Evolutionary conservation across 2,113 vertebrate genomes (phyloP).

Genomic region (Scolopax mira): DNA sequence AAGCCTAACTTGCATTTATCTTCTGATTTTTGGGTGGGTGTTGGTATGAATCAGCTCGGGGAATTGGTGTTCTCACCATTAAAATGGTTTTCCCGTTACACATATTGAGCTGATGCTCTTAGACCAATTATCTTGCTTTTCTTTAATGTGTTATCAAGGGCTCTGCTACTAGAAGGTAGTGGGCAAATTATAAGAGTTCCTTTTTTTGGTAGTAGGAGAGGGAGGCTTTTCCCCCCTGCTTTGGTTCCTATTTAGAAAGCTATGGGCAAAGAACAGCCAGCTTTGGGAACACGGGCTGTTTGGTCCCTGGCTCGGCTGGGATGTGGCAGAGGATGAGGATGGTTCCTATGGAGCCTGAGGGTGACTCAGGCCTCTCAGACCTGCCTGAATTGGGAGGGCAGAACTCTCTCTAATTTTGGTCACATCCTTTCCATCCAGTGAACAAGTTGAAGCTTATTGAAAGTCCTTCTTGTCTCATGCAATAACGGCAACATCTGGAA

Average conservation of each 20-base stretch:
- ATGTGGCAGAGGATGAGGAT: not conserved
- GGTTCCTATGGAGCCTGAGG: not conserved
- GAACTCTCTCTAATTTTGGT: not conserved
- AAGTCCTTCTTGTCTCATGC: not conserved
- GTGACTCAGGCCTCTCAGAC: not conserved
- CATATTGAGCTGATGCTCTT: not conserved
- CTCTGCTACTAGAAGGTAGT: not conserved
- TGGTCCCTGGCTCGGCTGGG: not conserved
- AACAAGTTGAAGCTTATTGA: not conserved
- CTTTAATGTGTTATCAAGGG: not conserved
- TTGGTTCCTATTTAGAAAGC: not conserved
- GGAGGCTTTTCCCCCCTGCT: rapidly evolving
- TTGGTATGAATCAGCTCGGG: not conserved
- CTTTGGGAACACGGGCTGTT: not conserved
- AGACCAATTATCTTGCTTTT: not conserved
- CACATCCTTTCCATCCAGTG: not conserved
- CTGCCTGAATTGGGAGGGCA: not conserved
- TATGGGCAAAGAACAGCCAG: not conserved
- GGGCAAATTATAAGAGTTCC: not conserved
- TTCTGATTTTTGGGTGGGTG: not conserved
- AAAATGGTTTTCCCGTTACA: not conserved
- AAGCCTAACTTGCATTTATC: not conserved
- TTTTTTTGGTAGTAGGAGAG: not conserved
- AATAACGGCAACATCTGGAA: not conserved
- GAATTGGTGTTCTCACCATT: not conserved